phyloP scores from a whole-genome alignment of 2,888 invertebrate genomes.

The Neuroscelio doddi region DNA sequence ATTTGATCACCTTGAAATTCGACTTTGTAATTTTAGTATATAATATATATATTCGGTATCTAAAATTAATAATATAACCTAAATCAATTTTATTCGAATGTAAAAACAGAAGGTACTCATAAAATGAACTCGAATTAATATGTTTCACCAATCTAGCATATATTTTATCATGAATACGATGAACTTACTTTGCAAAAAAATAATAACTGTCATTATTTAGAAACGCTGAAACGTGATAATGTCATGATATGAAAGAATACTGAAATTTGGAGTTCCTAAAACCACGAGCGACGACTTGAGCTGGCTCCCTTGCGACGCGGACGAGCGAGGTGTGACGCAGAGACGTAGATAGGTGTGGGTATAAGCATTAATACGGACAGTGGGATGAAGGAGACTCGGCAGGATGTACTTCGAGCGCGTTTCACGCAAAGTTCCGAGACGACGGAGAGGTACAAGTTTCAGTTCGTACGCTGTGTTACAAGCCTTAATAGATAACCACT shows the following conservation, averaged over 20 bases:
- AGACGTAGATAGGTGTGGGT: slow-evolving; percentile 48
- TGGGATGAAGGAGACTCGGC: slow-evolving; percentile 57
- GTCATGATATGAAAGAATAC: slow-evolving; percentile 8
- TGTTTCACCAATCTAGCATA: too few species aligned
- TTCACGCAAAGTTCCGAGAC: slow-evolving; percentile 63
- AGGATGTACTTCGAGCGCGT: slow-evolving; percentile 62
- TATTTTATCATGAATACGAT: too few species aligned
- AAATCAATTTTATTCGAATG: too few species aligned
- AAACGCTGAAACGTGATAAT: not conserved
- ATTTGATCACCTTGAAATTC: too few species aligned
- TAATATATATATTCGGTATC: too few species aligned
- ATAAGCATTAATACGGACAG: slow-evolving; percentile 61
- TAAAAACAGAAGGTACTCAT: too few species aligned
- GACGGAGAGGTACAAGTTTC: slow-evolving; percentile 60
- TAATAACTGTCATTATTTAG: too few species aligned
- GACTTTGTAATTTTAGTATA: too few species aligned
- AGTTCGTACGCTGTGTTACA: slow-evolving; percentile 51
- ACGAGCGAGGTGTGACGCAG: slow-evolving; percentile 43
- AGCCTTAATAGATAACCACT: slow-evolving; percentile 62
- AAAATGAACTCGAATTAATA: too few species aligned
- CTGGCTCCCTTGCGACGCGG: slow-evolving; percentile 13
- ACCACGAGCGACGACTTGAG: slow-evolving; percentile 18
- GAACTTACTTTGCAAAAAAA: too few species aligned
- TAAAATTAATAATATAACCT: too few species aligned
- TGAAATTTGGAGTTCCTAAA: slow-evolving; percentile 22